Evolutionary conservation across 64 coral and sea anemone genomes (phyloP), one percentile per base, ranked within the genome.

Genomic region (Montipora cactus): DNA sequence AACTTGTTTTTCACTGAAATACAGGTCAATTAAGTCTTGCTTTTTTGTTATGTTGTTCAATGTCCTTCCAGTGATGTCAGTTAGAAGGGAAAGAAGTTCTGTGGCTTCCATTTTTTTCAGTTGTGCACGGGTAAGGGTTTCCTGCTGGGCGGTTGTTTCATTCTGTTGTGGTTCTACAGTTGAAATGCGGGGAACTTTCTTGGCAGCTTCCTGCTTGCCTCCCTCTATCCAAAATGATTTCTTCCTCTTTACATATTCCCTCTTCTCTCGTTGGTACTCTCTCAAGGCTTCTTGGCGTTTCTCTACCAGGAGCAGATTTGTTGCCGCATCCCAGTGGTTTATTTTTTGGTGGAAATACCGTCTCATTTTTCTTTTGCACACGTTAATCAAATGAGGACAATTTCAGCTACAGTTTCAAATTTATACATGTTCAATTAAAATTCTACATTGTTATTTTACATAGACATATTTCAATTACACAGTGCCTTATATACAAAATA

Each of bases 321-420:
- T 57, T 57, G 53, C 53, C 11, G 53, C 53, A 57, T 68, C 87
- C 87, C 74, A 89, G 10, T 49, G 16, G 87, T 89, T 89, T 5
- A 89, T 89, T 19, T 78, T 89, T 61, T 25, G 18, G 53, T 89
- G 87, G 52, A 89, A 89, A 62, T 59, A 89, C 47, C 87, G 47
- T 18, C 87, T 74, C n/a, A 77, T 89, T 89, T 76, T 89, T 89
- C 57, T 89, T 89, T 78, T 77, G 52, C 13, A 77, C 87, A 78
- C 87, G 75, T 89, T 59, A 21, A 53, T 61, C 25, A 44, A 57
- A 57, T 57, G 53, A 57, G 53, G 67, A 70, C 52, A 86, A 74
- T 73, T 14, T 67, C 12, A 88, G 84, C 47, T 49, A 87, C 21
- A 87, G 19, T 64, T 23, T 62, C 55, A 62, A 62, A 46, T 59